phyloP scores from a whole-genome alignment of 2,797 vertebrate species.

The Enteromius unitaeniatus region DNA sequence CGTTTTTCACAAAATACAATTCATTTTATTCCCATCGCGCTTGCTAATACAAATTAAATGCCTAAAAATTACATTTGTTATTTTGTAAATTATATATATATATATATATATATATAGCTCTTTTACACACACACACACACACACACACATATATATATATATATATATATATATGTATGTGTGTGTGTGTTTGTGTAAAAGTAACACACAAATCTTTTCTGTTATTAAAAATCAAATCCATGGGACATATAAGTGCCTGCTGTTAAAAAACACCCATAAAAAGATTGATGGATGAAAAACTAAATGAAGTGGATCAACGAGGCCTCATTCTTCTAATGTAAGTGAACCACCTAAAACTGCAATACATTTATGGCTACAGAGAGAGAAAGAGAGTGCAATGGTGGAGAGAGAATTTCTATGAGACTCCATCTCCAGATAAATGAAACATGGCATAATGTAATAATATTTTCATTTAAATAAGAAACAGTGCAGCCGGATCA shows the following conservation, averaged over 20 bases:
- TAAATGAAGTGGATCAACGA: background rate
- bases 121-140: too few species aligned
- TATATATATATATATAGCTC: too few species aligned
- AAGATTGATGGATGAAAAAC: conserved; percentile 4
- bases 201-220: too few species aligned
- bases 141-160: too few species aligned
- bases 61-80: background rate
- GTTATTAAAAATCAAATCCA: conserved; percentile 4
- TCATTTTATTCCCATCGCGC: background rate
- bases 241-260: background rate
- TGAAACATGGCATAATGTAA: conserved; percentile 59
- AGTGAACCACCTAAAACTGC: conserved; percentile 16
- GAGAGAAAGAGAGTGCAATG: background rate
- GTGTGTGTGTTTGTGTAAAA: too few species aligned
- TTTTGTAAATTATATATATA: too few species aligned
- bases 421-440: conserved; percentile 56
- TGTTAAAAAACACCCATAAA: conserved; percentile 9
- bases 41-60: background rate
- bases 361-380: conserved; percentile 4
- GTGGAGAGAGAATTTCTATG: conserved; percentile 33
- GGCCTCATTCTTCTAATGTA: conserved; percentile 11
- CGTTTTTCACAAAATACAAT: background rate
- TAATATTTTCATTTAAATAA: conserved; percentile 63
- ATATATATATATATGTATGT: too few species aligned
- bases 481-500: conserved; percentile 53